These are phyloP conservation scores for Microcebus jonahi DNA, from an alignment of 2,113 vertebrate species.

Conservation along the genomic window DNA sequence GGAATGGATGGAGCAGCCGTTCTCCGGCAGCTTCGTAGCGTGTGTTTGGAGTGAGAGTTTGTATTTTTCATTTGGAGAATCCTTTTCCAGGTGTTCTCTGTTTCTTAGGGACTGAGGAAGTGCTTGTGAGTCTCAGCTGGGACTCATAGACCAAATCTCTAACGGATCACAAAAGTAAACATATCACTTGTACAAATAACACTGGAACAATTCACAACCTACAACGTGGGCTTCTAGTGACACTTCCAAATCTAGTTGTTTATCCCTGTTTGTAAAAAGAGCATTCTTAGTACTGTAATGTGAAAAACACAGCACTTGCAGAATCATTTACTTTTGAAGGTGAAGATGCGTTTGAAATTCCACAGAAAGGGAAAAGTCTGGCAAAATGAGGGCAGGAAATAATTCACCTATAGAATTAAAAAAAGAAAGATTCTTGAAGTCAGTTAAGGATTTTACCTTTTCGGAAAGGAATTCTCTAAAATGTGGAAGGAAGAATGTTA, in stretches of 20 bases:
- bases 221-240: not conserved
- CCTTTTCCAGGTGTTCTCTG: constrained; percentile 68
- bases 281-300: not conserved
- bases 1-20: not conserved
- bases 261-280: constrained; percentile 43
- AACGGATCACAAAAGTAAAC: constrained; percentile 64
- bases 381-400: not conserved
- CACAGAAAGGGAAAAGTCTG: not conserved
- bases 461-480: not conserved
- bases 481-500: not conserved
- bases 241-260: constrained; percentile 41
- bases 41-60: not conserved
- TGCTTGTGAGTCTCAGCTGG: constrained; percentile 59
- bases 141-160: constrained; percentile 48
- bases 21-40: not conserved
- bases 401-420: not conserved
- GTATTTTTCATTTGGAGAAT: not conserved
- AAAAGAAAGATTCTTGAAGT: not conserved
- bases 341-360: not conserved
- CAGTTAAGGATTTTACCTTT: not conserved
- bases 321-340: not conserved
- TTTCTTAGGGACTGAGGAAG: constrained; percentile 50
- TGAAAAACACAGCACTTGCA: not conserved
- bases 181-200: constrained; percentile 72
- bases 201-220: constrained; percentile 22